Percentiles rank a stretch among this genome's conserved stretches.
phyloP scores from a whole-genome alignment of 2,113 vertebrate genomes.

The Talpa occidentalis region DNA sequence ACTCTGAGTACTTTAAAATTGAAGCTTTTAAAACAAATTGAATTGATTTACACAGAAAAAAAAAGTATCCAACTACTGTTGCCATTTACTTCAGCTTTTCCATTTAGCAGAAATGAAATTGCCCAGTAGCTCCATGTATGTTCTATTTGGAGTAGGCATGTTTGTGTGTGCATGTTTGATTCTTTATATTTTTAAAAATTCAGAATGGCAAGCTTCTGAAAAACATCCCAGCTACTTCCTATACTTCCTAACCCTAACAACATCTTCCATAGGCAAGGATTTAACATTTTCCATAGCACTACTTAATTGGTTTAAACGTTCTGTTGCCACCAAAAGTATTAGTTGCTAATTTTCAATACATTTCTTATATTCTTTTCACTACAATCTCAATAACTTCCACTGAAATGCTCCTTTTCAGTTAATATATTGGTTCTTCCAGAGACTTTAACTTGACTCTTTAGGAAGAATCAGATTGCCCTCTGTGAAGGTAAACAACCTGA shows the following conservation, averaged over 20 bases:
- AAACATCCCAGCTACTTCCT: background rate
- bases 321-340: conserved; percentile 27
- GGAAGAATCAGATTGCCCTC: background rate
- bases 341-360: background rate
- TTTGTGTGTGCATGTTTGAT: background rate
- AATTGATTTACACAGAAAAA: conserved; percentile 37
- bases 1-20: conserved; percentile 39
- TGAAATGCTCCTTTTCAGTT: background rate
- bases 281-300: background rate
- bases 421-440: background rate
- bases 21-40: conserved; percentile 67
- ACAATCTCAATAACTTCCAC: background rate
- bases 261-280: conserved; percentile 16
- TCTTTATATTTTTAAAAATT: background rate
- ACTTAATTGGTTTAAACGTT: background rate
- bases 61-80: background rate
- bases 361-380: background rate
- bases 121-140: background rate
- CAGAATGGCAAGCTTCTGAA: background rate
- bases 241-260: background rate
- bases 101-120: conserved; percentile 70
- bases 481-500: background rate
- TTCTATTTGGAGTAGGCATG: background rate
- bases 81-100: conserved; percentile 65
- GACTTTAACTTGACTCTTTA: background rate